These are phyloP conservation scores for Poeciliopsis infans DNA, from an alignment of 2,797 vertebrate species.

Conservation along the genomic window DNA sequence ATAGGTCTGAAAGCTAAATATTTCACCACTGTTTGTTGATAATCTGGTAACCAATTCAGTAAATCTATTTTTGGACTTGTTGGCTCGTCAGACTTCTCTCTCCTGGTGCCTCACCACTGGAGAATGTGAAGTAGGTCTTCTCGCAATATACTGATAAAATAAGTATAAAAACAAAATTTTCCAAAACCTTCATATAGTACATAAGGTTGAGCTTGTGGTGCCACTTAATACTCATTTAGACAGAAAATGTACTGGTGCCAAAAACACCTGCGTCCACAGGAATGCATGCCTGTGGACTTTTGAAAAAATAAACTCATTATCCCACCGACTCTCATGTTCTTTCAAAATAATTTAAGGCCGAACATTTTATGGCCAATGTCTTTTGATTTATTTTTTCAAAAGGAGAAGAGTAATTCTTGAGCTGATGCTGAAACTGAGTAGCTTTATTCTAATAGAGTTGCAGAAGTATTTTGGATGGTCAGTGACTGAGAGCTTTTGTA, in stretches of 20 bases:
- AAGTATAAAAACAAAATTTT: neutral
- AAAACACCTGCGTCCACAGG: neutral
- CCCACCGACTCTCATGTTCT: neutral
- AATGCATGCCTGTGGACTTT: neutral
- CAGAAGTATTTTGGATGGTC: neutral
- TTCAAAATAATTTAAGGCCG: neutral
- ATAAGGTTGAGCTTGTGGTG: neutral
- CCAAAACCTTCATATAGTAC: neutral
- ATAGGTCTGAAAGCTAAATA: neutral
- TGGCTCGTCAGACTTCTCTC: neutral
- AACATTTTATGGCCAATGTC: neutral
- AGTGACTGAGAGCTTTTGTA: neutral
- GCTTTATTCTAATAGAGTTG: neutral
- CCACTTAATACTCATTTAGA: neutral
- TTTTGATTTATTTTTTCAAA: neutral
- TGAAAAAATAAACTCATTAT: neutral
- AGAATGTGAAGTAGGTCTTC: neutral
- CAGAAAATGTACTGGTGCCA: neutral
- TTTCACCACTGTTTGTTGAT: neutral
- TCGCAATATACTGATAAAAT: neutral
- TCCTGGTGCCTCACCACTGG: neutral
- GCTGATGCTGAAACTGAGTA: neutral
- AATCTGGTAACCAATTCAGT: constrained; percentile 1
- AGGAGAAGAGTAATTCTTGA: neutral
- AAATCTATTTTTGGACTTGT: neutral